Conservation (phyloP, 1,140 invertebrate genomes). For the Drosophila rufa region DNA sequence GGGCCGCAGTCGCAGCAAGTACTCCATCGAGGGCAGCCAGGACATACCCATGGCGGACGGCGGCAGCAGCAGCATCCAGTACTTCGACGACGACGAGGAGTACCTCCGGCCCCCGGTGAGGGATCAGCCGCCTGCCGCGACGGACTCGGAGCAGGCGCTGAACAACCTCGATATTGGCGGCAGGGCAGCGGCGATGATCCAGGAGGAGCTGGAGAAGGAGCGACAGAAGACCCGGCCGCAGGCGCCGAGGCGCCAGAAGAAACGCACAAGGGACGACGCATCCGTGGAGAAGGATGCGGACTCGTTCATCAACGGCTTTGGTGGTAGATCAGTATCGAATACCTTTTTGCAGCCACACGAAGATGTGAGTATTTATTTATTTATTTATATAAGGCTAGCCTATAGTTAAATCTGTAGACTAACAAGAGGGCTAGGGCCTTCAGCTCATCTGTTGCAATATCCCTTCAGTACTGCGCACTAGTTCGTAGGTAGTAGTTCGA, state of each 20-base stretch:
- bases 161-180: slow-evolving; percentile 63
- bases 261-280: slow-evolving; percentile 79
- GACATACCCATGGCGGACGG: slow-evolving; percentile 68
- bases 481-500: too few relatives aligned
- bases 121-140: slow-evolving; percentile 20
- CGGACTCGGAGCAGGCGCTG: slow-evolving; percentile 47
- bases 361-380: slow-evolving; percentile 68
- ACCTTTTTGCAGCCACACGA: slow-evolving; percentile 84
- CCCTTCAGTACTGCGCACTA: too few relatives aligned
- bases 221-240: slow-evolving; percentile 46
- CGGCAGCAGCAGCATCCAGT: slow-evolving; percentile 71
- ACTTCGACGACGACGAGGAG: slow-evolving; percentile 83
- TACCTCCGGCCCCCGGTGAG: slow-evolving; percentile 71
- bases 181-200: slow-evolving; percentile 35
- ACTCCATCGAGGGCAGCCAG: slow-evolving; percentile 84
- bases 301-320: slow-evolving; percentile 85
- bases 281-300: slow-evolving; percentile 86
- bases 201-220: slow-evolving; percentile 38
- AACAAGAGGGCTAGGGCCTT: too few relatives aligned
- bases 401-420: too few relatives aligned
- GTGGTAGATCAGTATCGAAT: slow-evolving; percentile 84
- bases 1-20: slow-evolving; percentile 77
- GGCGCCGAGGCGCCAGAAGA: slow-evolving; percentile 83
- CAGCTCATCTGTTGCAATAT: too few relatives aligned
- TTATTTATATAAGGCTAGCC: too few relatives aligned